Evolutionary conservation across 35 echinoderm and acorn worm species (phyloP).

Genomic region (Stichopus chloronotus): DNA sequence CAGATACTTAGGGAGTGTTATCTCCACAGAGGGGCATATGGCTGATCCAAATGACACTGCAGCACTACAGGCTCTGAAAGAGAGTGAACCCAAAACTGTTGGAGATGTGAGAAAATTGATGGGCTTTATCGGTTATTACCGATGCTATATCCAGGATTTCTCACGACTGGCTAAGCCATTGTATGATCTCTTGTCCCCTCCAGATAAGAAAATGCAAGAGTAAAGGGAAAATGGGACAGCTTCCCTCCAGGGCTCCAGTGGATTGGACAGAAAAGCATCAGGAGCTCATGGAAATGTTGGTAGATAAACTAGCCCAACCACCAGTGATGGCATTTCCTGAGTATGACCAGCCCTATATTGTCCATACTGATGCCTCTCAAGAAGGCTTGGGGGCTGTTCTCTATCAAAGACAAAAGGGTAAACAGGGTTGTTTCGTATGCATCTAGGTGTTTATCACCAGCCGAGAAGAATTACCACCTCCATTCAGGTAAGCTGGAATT

Average conservation of each 20-base stretch:
- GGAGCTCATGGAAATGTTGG: constrained; percentile 19
- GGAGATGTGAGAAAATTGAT: constrained; percentile 71
- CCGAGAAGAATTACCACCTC: constrained; percentile 36
- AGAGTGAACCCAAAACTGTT: constrained; percentile 30
- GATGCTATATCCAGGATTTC: constrained; percentile 60
- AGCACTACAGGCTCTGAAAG: constrained; percentile 56
- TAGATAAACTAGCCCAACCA: constrained; percentile 36
- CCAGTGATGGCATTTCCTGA: constrained; percentile 69
- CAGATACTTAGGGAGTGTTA: neutral
- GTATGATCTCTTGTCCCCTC: constrained; percentile 55
- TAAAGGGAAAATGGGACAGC: neutral
- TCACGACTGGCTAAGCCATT: constrained; percentile 56
- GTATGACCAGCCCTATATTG: constrained; percentile 32
- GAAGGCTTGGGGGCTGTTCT: constrained; percentile 50
- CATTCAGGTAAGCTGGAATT: constrained; percentile 71
- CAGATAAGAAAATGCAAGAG: neutral
- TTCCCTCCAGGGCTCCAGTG: constrained; percentile 3
- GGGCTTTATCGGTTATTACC: constrained; percentile 73
- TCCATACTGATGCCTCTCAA: constrained; percentile 60
- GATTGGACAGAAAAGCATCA: constrained; percentile 39
- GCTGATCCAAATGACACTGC: constrained; percentile 63
- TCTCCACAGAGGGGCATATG: constrained; percentile 47
- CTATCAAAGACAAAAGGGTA: constrained; percentile 57
- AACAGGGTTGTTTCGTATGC: constrained; percentile 31
- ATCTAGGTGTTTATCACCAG: neutral